phyloP scores from a whole-genome alignment of 2,888 invertebrate species.

The Campoletis raptor region DNA sequence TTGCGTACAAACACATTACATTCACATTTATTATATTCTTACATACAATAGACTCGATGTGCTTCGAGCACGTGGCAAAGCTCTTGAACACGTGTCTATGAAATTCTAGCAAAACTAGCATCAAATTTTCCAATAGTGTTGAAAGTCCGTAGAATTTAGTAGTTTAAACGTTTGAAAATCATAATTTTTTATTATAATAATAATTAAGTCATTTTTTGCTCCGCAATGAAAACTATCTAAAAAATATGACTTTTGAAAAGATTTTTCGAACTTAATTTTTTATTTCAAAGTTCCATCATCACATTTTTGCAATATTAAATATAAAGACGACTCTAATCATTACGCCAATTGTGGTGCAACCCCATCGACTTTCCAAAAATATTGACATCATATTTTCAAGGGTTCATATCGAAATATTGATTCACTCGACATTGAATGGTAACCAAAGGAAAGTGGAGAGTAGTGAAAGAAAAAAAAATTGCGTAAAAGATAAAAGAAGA shows the following conservation, averaged over 20 bases:
- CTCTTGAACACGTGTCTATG: constrained; percentile 42
- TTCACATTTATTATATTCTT: constrained; percentile 51
- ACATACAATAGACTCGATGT: constrained; percentile 13
- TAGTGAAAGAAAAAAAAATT: constrained; percentile 33
- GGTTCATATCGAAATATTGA: constrained; percentile 4
- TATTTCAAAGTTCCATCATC: background rate
- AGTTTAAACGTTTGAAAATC: background rate
- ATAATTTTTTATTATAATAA: background rate
- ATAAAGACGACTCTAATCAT: background rate
- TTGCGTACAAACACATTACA: constrained; percentile 61
- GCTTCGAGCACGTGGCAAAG: constrained; percentile 27
- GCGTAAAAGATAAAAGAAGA: constrained; percentile 46
- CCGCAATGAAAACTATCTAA: background rate
- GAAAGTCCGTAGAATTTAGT: background rate
- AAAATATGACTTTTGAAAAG: background rate
- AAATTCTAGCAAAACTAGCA: constrained; percentile 7
- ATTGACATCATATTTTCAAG: background rate
- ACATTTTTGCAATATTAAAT: background rate
- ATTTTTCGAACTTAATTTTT: background rate
- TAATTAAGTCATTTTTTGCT: background rate
- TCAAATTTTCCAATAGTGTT: constrained; percentile 3
- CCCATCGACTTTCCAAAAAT: background rate
- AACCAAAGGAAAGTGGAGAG: background rate
- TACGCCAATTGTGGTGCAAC: background rate
- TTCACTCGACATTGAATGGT: background rate